Evolutionary conservation across 2,113 vertebrate species (phyloP), one percentile per base, ranked within the genome.

Genomic region (Petaurus breviceps): DNA sequence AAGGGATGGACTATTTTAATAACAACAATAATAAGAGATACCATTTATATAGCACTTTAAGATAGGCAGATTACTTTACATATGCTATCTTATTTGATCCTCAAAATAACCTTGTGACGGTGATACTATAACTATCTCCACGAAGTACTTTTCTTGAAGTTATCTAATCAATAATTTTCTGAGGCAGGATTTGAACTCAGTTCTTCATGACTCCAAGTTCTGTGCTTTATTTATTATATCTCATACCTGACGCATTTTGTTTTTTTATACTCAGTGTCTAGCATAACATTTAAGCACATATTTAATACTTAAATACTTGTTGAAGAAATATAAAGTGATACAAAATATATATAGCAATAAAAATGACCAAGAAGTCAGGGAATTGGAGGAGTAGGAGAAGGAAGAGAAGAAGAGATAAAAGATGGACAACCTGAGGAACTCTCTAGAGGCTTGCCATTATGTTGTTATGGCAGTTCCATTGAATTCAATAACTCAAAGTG

Each of bases 401-500:
- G 54, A 55, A 19, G 54, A 55, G 54, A 25, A 25, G 3, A 26
- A 26, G 54, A 26, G 54, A 55, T 77, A 77, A 77, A 77, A 68
- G 37, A 77, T 77, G 4, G 5, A n/a, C 37, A n/a, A n/a, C 3
- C 1, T 77, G 37, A 96, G 57, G 92, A 95, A 95, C 91, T 0
- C 51, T 54, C 3, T 1, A 52, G 57, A 90, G 93, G 22, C 0
- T 93, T 96, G 28, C 37, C 2, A 4, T 11, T 23, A 47, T 1
- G 22, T 28, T 95, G 0, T 0, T 57, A 43, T 1, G 1, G 52
- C 96, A 92, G 49, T 94, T 93, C 93, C 6, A 92, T 90, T 92
- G 52, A 0, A 92, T 93, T 97, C 94, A 92, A 91, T 97, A 96
- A 97, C 97, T 31, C 11, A 94, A 31, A 90, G 51, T 23, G 93